Evolutionary conservation across 2,113 vertebrate species (phyloP), one percentile per base, ranked within the genome.

Genomic region (Plotosus lineatus): DNA sequence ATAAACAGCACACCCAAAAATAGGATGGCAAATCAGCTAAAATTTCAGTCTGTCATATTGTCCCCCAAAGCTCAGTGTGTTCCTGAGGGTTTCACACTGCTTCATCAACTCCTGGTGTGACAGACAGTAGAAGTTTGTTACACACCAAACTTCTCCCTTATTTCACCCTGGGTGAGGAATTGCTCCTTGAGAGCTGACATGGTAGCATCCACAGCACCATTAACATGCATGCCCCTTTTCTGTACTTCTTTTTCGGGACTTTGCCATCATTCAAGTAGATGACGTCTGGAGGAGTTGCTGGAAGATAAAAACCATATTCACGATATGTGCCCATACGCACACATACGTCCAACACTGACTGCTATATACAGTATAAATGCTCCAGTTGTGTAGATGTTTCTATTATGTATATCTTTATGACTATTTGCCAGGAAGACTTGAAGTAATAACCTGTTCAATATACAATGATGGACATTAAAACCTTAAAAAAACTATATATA

Each of bases 41-140:
- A 46, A 28, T 48, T 71, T 15, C n/a, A 46, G 48, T 72, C 69
- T 73, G 69, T 73, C 46, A 73, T 36, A 73, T 12, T 51, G 69
- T 73, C 9, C 23, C 36, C 40, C 26, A 44, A 40, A 76, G 74
- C 51, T 76, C 74, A 40, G 3, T 76, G 53, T 77, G 75, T 61
- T 77, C 55, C 40, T 17, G 28, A 10, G 56, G 58, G 75, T 56
- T 76, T 76, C 55, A 60, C 40, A 44, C 53, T 17, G 74, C 74
- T 76, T 76, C 38, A 60, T 76, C 74, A 60, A 44, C 53, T 60
- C 28, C 38, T 58, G 73, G 36, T 55, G 73, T 44, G 51, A 26
- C 73, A 75, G 73, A 75, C 51, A 60, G 38, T 60, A 51, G 69
- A 58, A 60, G 55, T 76, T 76, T 76, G 55, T 76, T 36, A 76